phyloP scores from a whole-genome alignment of 2,888 invertebrate genomes.

The Melangyna quadrimaculata region DNA sequence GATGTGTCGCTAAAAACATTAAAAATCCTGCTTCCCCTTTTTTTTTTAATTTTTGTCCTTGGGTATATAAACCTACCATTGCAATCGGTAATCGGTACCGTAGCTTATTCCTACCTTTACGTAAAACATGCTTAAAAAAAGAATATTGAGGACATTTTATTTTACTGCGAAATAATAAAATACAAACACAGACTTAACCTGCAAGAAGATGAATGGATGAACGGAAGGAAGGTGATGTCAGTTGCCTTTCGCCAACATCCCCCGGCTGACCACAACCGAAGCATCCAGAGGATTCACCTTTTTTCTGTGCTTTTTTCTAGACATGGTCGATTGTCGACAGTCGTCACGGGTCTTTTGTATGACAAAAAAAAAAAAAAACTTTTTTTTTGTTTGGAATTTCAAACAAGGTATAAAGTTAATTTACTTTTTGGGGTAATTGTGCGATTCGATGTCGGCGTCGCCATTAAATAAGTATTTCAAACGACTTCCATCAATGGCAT shows the following conservation, averaged over 20 bases:
- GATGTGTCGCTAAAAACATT: too few relatives aligned
- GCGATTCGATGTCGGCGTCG: conserved; percentile 48
- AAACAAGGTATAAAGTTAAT: not conserved
- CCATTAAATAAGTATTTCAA: not conserved
- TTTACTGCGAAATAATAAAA: conserved; percentile 37
- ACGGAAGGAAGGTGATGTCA: conserved; percentile 43
- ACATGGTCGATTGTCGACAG: not conserved
- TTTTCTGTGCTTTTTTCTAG: conserved; percentile 13
- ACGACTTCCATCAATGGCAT: not conserved
- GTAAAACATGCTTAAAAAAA: not conserved
- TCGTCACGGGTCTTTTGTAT: not conserved
- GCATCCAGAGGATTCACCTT: conserved; percentile 26
- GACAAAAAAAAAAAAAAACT: not conserved
- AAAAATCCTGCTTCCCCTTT: not conserved
- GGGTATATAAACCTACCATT: too few relatives aligned
- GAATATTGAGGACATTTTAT: conserved; percentile 26
- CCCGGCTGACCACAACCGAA: not conserved
- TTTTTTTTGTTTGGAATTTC: not conserved
- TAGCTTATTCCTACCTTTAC: not conserved
- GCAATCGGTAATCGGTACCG: too few relatives aligned
- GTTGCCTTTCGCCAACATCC: conserved; percentile 23
- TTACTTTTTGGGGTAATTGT: conserved; percentile 41
- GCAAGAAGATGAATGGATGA: conserved; percentile 15
- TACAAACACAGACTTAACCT: conserved; percentile 9
- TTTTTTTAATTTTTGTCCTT: not conserved